Evolutionary conservation across 92 coral and sea anemone species (phyloP), one percentile per base, ranked within the genome.

Genomic region (Phenganax subtilis): DNA sequence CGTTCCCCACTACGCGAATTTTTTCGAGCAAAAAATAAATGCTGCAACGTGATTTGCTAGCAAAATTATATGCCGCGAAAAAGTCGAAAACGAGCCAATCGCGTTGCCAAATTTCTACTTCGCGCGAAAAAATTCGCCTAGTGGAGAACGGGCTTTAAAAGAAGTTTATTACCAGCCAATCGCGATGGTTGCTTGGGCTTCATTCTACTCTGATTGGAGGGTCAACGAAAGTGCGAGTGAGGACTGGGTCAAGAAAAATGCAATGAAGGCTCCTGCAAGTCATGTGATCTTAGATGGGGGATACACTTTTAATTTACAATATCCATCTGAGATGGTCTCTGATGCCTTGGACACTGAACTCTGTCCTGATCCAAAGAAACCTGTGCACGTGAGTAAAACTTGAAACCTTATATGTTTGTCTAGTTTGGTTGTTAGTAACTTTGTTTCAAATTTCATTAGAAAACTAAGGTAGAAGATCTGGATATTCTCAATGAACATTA

Each of bases 151-250:
- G 47, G 0, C 2, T 1, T 37, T 37, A 37, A 37, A 2, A 37
- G 47, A 37, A 37, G 5, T 37, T 37, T 1, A 1, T 37, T 37
- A 37, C 7, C 77, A 94, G 98, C 92, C 97, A 75, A 87, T 94
- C 69, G 98, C 96, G 30, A 92, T 94, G 89, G 98, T 94, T 3
- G 88, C 97, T 6, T 94, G 98, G 98, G 92, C 97, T 37, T 94
- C 97, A 61, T 86, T 80, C 69, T 91, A 90, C 83, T 81, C 94
- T n/a, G 87, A 93, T 55, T 80, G 87, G 16, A 56, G 86, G 47
- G 88, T 94, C 55, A 90, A 94, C 68, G 51, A 77, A 73, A 84
- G 91, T 11, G 89, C 82, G 72, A 86, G 86, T 12, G 90, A 89
- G 57, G 84, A 77, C 6, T 94, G 97, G 96, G 92, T 94, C 77